Base-by-base conservation (phyloP, 2,797 vertebrate genomes). In the Okamejei kenojei region DNA sequence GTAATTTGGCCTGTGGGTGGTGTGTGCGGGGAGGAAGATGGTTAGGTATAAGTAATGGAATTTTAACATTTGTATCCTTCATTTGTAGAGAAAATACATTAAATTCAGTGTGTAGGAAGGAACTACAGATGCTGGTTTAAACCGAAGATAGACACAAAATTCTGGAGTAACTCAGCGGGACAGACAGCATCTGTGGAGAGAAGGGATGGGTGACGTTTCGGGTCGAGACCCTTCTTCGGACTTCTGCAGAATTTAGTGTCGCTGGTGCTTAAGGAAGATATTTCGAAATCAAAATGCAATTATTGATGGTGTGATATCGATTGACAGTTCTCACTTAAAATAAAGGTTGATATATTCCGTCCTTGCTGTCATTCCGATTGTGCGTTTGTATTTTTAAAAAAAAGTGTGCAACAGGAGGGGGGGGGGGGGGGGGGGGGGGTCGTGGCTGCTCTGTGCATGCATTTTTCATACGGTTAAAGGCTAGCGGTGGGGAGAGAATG, bases 401-500 rank as follows among this genome's bases (percentile, higher is more conserved):
- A 7, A 32, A n/a, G n/a, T 23, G 35, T 8, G 1, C n/a, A 65
- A 2, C 1, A 23, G 6, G n/a, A n/a, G 0, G n/a, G n/a, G n/a
- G n/a, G 76, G 23, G 32, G 32, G 45, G 45, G 45, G 45, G 45
- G 45, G 45, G 63, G 45, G 54, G 23, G 6, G 29, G 10, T 7
- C 17, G 58, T 32, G 58, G 82, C 82, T 13, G n/a, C 15, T 86
- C n/a, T 29, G 63, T 15, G 9, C n/a, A 35, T 68, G 8, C 1
- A 9, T 15, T 68, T n/a, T 68, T 63, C 13, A 65, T n/a, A 17
- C 58, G 29, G 26, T n/a, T n/a, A 17, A 17, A 35, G 2, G 15
- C 61, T 21, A 32, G 78, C 78, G 13, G 32, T 38, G 95, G 95
- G 45, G 94, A 94, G 86, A 94, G 93, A 93, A n/a, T 77, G 95